Conservation (phyloP, 2,888 invertebrate species). For the Eutolmus rufibarbis region DNA sequence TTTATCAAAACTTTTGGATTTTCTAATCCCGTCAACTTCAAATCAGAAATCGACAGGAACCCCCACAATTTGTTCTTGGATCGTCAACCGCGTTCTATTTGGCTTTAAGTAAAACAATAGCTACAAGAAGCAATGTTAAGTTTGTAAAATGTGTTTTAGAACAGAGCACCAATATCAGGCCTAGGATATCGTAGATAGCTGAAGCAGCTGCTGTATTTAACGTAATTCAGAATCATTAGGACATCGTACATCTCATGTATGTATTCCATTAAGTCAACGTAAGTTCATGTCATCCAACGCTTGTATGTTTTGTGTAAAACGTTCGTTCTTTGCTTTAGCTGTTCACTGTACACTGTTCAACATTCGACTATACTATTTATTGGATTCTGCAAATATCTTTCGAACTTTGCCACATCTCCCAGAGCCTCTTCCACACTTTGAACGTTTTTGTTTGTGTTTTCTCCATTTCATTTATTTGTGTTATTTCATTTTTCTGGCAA, state of each 20-base stretch:
- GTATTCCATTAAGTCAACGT: not conserved
- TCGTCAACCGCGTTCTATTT: not conserved
- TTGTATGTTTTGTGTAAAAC: not conserved
- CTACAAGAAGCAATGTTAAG: not conserved
- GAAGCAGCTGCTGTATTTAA: not conserved
- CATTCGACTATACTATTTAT: not conserved
- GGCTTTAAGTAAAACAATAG: not conserved
- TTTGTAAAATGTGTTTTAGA: not conserved
- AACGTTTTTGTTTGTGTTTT: conserved; percentile 23
- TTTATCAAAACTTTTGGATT: not conserved
- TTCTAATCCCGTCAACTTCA: not conserved
- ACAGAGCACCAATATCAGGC: not conserved
- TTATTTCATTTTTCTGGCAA: conserved; percentile 6
- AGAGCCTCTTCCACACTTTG: not conserved
- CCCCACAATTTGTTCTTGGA: not conserved
- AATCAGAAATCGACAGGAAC: not conserved
- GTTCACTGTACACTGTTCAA: not conserved
- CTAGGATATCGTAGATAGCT: not conserved
- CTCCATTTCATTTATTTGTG: conserved; percentile 35
- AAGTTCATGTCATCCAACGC: not conserved
- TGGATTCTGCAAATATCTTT: not conserved
- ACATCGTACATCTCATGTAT: not conserved
- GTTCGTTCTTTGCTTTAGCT: not conserved
- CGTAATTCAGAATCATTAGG: not conserved
- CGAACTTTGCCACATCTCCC: not conserved